Evolutionary conservation across 2,797 vertebrate species (phyloP).

Genomic region (Phyllotis vaccarum): DNA sequence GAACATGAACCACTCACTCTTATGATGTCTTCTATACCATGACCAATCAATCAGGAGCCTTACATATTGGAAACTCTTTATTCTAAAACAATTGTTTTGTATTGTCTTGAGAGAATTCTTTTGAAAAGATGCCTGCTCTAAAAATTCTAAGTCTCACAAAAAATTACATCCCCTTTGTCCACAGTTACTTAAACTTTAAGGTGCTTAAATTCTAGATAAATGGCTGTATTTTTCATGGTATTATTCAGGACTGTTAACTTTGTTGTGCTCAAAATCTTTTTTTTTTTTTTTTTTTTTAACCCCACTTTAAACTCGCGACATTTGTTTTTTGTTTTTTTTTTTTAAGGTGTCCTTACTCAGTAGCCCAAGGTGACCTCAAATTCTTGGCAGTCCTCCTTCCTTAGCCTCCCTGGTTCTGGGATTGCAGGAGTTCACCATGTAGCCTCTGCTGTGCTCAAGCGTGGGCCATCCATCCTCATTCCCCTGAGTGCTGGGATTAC

Average conservation of each 20-base stretch:
- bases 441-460: neutral
- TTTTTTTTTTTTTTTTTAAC: neutral
- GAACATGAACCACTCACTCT: neutral
- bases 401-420: neutral
- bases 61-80: neutral
- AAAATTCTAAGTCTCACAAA: neutral
- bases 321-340: too few relatives aligned
- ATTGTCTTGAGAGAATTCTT: neutral
- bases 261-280: constrained; percentile 32
- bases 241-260: neutral
- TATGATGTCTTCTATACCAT: neutral
- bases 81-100: constrained; percentile 23
- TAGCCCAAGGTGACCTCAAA: neutral
- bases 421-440: neutral
- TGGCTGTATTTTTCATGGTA: neutral
- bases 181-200: neutral
- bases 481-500: neutral
- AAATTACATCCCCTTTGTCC: neutral
- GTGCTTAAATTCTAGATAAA: neutral
- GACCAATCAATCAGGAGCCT: neutral
- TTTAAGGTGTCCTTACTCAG: neutral
- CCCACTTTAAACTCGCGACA: neutral
- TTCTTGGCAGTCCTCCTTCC: neutral
- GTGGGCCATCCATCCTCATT: neutral
- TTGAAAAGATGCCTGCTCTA: neutral